These are phyloP conservation scores for Coelinius sp. DNA, from an alignment of 2,888 invertebrate species.

Conservation along the genomic window DNA sequence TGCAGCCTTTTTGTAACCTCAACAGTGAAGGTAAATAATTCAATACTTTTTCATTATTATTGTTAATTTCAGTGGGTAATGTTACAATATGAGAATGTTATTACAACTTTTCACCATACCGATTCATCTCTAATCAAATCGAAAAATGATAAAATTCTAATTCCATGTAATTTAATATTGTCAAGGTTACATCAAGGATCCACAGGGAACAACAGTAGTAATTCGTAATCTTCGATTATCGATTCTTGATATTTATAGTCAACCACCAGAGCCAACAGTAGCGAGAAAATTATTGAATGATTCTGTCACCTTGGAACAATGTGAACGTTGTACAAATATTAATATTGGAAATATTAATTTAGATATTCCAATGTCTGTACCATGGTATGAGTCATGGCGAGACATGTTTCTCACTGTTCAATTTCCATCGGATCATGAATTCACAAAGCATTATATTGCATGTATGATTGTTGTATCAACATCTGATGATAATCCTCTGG, in stretches of 20 bases:
- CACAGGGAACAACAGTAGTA: conserved; percentile 80
- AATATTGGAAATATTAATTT: conserved; percentile 75
- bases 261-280: conserved; percentile 85
- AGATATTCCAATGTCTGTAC: conserved; percentile 83
- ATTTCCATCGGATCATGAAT: conserved; percentile 96
- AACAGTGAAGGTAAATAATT: conserved; percentile 78
- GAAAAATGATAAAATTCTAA: no score
- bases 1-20: conserved; percentile 90
- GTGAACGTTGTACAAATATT: conserved; percentile 74
- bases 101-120: no score
- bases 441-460: conserved; percentile 89
- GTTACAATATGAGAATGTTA: no score
- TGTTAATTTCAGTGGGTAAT: background rate
- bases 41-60: background rate
- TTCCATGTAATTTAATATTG: background rate
- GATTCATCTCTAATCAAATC: no score
- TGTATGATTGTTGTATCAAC: conserved; percentile 85
- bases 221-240: conserved; percentile 85
- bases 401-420: conserved; percentile 91
- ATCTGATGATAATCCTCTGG: conserved; percentile 83
- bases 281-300: conserved; percentile 90
- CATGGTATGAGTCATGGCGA: conserved; percentile 97
- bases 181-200: conserved; percentile 87
- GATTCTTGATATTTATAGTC: conserved; percentile 85
- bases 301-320: conserved; percentile 78